phyloP scores from a whole-genome alignment of 2,113 vertebrate species.

The Spea bombifrons region DNA sequence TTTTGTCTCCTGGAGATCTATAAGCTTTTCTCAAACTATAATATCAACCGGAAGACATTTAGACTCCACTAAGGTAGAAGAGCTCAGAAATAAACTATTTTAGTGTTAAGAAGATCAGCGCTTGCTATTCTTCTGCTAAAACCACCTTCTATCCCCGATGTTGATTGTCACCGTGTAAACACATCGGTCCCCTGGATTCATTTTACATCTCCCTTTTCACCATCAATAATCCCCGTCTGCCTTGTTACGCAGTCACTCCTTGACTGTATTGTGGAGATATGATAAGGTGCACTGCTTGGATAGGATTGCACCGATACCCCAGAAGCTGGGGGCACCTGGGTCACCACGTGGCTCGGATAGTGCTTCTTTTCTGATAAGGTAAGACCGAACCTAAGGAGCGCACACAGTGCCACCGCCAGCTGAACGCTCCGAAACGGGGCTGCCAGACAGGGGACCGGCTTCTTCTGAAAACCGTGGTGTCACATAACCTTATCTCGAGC shows the following conservation, averaged over 20 bases:
- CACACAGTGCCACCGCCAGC: conserved; percentile 25
- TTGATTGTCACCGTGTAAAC: too few species aligned
- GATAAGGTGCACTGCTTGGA: conserved; percentile 16
- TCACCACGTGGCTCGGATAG: conserved; percentile 29
- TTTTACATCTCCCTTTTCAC: conserved; percentile 11
- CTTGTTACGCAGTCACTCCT: conserved; percentile 6
- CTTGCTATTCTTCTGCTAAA: too few species aligned
- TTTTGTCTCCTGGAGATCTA: too few species aligned
- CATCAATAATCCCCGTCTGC: conserved; percentile 21
- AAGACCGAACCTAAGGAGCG: conserved; percentile 45
- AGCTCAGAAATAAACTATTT: too few species aligned
- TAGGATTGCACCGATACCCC: conserved; percentile 28
- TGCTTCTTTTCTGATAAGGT: conserved; percentile 42
- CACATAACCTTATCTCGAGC: conserved; percentile 68
- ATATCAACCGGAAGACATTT: too few species aligned
- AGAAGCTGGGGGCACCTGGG: not conserved
- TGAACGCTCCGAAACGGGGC: conserved; percentile 20
- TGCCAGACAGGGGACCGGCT: conserved; percentile 53
- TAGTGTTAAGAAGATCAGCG: too few species aligned
- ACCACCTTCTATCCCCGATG: too few species aligned
- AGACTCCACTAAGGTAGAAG: too few species aligned
- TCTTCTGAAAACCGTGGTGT: conserved; percentile 64
- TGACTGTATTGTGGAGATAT: not conserved
- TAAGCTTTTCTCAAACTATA: too few species aligned
- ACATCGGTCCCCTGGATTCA: not conserved